phyloP scores from a whole-genome alignment of 2,888 invertebrate species.

The Oscheius onirici region DNA sequence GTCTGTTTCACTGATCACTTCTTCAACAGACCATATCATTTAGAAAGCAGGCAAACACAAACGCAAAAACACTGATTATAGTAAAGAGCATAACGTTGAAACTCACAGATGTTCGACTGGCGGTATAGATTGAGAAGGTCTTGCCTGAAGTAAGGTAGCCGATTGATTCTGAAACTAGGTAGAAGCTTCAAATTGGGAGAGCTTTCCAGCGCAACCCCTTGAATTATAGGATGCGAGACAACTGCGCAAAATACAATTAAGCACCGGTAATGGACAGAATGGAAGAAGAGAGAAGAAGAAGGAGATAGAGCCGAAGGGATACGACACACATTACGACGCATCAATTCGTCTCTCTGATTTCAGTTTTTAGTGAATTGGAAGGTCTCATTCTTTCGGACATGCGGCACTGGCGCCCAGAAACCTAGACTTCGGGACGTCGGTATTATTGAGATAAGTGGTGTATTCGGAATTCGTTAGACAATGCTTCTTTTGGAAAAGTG shows the following conservation, averaged over 20 bases:
- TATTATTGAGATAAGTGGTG: too few relatives aligned
- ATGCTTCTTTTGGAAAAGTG: not conserved
- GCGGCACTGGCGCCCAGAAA: too few relatives aligned
- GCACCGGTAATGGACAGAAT: constrained; percentile 36
- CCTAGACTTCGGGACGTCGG: too few relatives aligned
- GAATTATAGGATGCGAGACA: constrained; percentile 33
- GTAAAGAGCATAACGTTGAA: too few relatives aligned
- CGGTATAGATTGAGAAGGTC: not conserved
- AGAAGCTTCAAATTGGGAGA: constrained; percentile 22
- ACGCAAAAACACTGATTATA: not conserved
- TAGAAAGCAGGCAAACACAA: not conserved
- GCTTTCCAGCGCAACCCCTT: constrained; percentile 22
- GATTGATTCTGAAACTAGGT: constrained; percentile 2
- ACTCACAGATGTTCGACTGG: not conserved
- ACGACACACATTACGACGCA: constrained; percentile 4
- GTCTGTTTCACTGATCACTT: not conserved
- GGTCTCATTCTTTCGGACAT: too few relatives aligned
- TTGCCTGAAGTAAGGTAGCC: too few relatives aligned
- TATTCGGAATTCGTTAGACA: too few relatives aligned
- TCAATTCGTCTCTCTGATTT: constrained; percentile 23
- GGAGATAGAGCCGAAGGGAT: constrained; percentile 4
- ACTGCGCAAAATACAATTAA: constrained; percentile 36
- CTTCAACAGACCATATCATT: not conserved
- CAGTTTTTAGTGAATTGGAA: not conserved
- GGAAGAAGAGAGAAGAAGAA: constrained; percentile 29